These are phyloP conservation scores for Megastigmus dorsalis DNA, from an alignment of 2,888 invertebrate genomes.

Conservation along the genomic window DNA sequence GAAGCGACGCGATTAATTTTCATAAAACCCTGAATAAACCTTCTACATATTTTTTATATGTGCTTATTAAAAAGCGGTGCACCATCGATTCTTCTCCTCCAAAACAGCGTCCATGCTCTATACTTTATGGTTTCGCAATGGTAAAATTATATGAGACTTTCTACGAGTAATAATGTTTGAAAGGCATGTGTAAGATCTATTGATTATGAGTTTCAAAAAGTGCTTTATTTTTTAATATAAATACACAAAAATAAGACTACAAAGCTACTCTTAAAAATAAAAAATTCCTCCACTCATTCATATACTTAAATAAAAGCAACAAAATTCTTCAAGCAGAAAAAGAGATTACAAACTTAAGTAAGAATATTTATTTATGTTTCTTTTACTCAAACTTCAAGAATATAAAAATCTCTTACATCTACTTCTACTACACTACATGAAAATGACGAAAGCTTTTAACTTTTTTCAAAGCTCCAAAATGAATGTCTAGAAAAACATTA, in stretches of 20 bases:
- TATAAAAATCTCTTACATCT: conserved; percentile 17
- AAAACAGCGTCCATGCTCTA: conserved; percentile 44
- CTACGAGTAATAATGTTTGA: too few relatives aligned
- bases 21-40: too few relatives aligned
- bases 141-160: neutral
- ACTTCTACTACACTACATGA: too few relatives aligned
- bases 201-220: conserved; percentile 21
- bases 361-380: conserved; percentile 25
- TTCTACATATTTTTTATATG: too few relatives aligned
- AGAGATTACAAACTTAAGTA: neutral
- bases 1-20: conserved; percentile 5
- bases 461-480: too few relatives aligned
- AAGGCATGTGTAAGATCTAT: neutral
- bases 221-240: conserved; percentile 35
- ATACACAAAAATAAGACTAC: conserved; percentile 32
- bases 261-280: conserved; percentile 22
- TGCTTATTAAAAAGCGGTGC: conserved; percentile 17
- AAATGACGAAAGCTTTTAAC: too few relatives aligned
- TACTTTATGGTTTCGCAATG: conserved; percentile 10
- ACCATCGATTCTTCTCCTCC: conserved; percentile 26
- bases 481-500: too few relatives aligned
- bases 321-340: neutral
- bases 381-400: neutral
- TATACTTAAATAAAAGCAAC: neutral
- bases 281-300: too few relatives aligned